A percentile compares a stretch with the other conserved stretches of the same genome.
Conservation (phyloP, 2,113 vertebrate species). For the Mohoua ochrocephala region DNA sequence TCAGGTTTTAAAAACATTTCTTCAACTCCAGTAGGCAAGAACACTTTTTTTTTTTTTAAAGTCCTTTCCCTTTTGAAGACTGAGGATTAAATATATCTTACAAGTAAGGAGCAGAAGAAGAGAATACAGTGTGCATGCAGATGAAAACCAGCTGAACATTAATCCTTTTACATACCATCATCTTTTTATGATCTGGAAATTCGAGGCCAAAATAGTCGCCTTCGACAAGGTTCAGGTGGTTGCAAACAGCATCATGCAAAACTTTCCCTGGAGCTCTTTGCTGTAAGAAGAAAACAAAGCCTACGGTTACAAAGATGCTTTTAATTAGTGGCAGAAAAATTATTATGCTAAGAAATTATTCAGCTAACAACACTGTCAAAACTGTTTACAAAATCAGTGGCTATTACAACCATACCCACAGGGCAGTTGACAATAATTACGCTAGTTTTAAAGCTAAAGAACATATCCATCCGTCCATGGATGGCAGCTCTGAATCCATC, state of each 20-base stretch:
- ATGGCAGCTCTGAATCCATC: background rate
- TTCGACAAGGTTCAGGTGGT: conserved; percentile 94
- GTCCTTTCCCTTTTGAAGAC: background rate
- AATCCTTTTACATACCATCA: conserved; percentile 79
- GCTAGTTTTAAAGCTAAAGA: background rate
- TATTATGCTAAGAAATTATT: background rate
- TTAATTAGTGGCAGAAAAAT: background rate
- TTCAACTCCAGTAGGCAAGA: background rate
- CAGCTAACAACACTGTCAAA: background rate
- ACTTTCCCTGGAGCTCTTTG: conserved; percentile 91
- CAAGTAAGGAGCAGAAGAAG: background rate
- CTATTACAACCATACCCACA: background rate
- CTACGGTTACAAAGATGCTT: conserved; percentile 1
- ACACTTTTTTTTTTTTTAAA: background rate
- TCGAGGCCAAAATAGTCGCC: conserved; percentile 97
- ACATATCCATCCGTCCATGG: background rate
- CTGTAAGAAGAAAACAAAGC: conserved; percentile 72
- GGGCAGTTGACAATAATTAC: background rate
- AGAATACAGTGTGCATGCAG: background rate
- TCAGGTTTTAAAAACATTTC: conserved; percentile 12
- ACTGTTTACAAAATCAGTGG: background rate
- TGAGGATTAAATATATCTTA: background rate
- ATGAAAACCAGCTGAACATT: background rate
- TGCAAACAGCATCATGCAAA: conserved; percentile 90
- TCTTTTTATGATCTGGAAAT: conserved; percentile 92